Conservation (phyloP, 1,140 invertebrate species). For the Adoxophyes honmai region DNA sequence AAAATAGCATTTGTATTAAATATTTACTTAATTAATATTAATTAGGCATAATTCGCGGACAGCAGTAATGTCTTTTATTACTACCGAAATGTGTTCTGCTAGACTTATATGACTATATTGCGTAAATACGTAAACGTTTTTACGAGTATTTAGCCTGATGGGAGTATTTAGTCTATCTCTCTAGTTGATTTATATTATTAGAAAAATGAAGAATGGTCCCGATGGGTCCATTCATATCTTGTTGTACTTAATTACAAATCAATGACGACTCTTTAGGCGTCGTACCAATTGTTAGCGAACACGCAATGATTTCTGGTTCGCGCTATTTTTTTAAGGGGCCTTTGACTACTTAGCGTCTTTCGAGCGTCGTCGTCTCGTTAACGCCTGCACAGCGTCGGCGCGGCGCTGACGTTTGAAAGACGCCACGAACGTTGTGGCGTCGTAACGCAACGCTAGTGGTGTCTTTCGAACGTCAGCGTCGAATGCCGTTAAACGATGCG, state of each 20-base stretch:
- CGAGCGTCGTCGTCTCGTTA: too few relatives aligned
- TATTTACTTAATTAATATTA: neutral
- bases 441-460: too few relatives aligned
- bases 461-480: too few relatives aligned
- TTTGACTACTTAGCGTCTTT: too few relatives aligned
- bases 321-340: too few relatives aligned
- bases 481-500: too few relatives aligned
- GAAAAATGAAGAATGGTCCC: neutral
- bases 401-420: too few relatives aligned
- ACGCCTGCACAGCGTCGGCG: too few relatives aligned
- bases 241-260: conserved; percentile 2
- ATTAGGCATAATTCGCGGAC: conserved; percentile 2
- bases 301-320: too few relatives aligned
- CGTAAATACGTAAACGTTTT: neutral
- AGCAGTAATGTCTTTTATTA: conserved; percentile 10
- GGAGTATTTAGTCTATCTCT: conserved; percentile 1
- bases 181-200: conserved; percentile 5
- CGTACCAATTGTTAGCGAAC: neutral
- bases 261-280: neutral
- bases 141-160: neutral
- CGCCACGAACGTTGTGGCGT: too few relatives aligned
- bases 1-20: neutral
- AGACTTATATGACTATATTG: neutral
- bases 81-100: conserved; percentile 14
- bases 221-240: neutral